These are phyloP conservation scores for Plumapathes pennacea DNA, from an alignment of 92 coral and sea anemone genomes.

Conservation along the genomic window DNA sequence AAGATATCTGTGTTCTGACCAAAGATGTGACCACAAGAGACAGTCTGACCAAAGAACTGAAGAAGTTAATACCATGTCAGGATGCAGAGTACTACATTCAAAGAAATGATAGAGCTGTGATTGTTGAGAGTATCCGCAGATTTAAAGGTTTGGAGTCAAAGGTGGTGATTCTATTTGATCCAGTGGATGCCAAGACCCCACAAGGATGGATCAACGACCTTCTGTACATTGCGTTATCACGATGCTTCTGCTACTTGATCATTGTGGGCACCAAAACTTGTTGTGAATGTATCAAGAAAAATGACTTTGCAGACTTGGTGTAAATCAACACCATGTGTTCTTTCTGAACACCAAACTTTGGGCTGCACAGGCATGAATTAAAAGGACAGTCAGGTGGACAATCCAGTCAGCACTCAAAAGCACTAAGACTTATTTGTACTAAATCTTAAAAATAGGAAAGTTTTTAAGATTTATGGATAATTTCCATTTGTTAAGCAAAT, in stretches of 20 bases:
- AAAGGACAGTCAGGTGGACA: too few relatives aligned
- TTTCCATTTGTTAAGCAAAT: too few relatives aligned
- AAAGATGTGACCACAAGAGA: not conserved
- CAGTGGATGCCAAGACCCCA: not conserved
- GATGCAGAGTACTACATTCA: slow-evolving; percentile 8
- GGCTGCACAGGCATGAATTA: too few relatives aligned
- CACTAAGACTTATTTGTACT: too few relatives aligned
- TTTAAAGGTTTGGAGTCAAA: slow-evolving; percentile 58
- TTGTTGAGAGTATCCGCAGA: slow-evolving; percentile 45
- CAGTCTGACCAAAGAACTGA: not conserved
- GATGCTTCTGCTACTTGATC: slow-evolving; percentile 42
- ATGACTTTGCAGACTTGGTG: too few relatives aligned
- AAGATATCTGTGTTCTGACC: slow-evolving; percentile 38
- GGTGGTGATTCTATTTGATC: slow-evolving; percentile 41
- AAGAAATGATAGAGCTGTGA: not conserved
- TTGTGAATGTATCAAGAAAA: too few relatives aligned
- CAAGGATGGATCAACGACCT: slow-evolving; percentile 13
- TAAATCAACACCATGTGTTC: too few relatives aligned
- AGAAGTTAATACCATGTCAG: not conserved
- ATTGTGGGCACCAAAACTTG: slow-evolving; percentile 27
- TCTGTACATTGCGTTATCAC: slow-evolving; percentile 47
- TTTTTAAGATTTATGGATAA: too few relatives aligned
- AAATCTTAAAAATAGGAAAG: too few relatives aligned
- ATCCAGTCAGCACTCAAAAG: too few relatives aligned
- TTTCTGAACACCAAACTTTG: too few relatives aligned